phyloP scores from a whole-genome alignment of 2,888 invertebrate genomes.

The Hyposoter didymator region DNA sequence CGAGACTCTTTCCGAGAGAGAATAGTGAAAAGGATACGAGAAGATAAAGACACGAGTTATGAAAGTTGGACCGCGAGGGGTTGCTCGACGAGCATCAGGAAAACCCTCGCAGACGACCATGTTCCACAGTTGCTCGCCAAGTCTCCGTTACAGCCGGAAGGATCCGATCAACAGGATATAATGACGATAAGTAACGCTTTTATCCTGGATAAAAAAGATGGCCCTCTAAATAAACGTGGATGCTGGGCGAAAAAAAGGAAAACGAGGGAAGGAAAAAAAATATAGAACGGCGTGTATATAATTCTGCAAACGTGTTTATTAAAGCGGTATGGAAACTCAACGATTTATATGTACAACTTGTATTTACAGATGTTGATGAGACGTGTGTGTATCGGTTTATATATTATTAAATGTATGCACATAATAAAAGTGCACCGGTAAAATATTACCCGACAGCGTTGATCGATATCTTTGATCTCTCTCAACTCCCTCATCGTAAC shows the following conservation, averaged over 20 bases:
- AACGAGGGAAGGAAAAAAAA: constrained; percentile 66
- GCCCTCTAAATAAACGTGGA: constrained; percentile 44
- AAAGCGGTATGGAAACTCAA: constrained; percentile 87
- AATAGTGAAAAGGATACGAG: constrained; percentile 14
- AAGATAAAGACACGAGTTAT: constrained; percentile 63
- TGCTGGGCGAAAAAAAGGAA: constrained; percentile 58
- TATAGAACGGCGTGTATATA: constrained; percentile 74
- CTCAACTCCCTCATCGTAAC: background rate
- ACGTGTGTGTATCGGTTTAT: constrained; percentile 53
- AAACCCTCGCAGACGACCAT: constrained; percentile 43
- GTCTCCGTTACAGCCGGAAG: constrained; percentile 60
- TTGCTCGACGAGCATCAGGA: constrained; percentile 54
- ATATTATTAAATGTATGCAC: constrained; percentile 44
- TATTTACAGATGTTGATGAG: constrained; percentile 80
- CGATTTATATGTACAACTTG: constrained; percentile 84
- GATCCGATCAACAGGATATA: constrained; percentile 59
- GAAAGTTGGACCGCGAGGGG: constrained; percentile 60
- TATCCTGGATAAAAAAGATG: constrained; percentile 54
- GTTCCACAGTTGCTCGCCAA: constrained; percentile 43
- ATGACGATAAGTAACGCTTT: constrained; percentile 65
- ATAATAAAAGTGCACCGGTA: constrained; percentile 52
- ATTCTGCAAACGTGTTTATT: constrained; percentile 87
- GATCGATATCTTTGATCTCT: constrained; percentile 34
- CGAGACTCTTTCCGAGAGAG: background rate
- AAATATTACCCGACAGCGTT: constrained; percentile 61